Percentiles rank a stretch among this genome's conserved stretches.
Conservation (phyloP, 2,113 vertebrate genomes). For the Sphyrna mokarran region DNA sequence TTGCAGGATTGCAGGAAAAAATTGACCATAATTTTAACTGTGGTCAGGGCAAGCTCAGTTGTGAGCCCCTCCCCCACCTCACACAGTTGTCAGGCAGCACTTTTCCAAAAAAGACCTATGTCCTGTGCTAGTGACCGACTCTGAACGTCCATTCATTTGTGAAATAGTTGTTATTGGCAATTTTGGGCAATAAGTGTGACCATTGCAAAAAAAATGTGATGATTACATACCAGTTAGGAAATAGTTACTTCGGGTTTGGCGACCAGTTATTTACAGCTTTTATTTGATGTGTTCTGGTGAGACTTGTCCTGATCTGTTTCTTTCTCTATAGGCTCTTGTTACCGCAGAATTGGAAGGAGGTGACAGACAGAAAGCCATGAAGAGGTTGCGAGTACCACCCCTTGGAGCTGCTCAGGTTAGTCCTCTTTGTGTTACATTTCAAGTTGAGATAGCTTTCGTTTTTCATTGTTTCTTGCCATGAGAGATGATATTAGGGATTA, state of each 20-base stretch:
- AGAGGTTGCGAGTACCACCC: slow-evolving; percentile 90
- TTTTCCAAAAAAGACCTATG: too few relatives aligned
- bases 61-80: background rate
- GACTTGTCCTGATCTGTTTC: slow-evolving; percentile 39
- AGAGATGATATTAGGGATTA: background rate
- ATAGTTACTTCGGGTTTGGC: background rate
- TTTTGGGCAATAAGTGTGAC: background rate
- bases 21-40: background rate
- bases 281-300: background rate
- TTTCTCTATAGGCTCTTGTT: slow-evolving; percentile 70
- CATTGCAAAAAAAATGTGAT: background rate
- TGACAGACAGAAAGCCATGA: slow-evolving; percentile 96
- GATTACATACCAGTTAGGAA: background rate
- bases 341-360: slow-evolving; percentile 94
- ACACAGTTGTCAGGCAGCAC: background rate
- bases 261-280: background rate
- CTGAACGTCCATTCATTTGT: background rate
- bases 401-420: slow-evolving; percentile 94
- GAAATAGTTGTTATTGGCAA: background rate
- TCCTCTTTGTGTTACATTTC: background rate
- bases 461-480: background rate
- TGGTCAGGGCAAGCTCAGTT: background rate
- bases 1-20: background rate
- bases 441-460: background rate
- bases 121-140: background rate